Conservation (phyloP, 1,140 invertebrate genomes). For the Sycobia sp. region DNA sequence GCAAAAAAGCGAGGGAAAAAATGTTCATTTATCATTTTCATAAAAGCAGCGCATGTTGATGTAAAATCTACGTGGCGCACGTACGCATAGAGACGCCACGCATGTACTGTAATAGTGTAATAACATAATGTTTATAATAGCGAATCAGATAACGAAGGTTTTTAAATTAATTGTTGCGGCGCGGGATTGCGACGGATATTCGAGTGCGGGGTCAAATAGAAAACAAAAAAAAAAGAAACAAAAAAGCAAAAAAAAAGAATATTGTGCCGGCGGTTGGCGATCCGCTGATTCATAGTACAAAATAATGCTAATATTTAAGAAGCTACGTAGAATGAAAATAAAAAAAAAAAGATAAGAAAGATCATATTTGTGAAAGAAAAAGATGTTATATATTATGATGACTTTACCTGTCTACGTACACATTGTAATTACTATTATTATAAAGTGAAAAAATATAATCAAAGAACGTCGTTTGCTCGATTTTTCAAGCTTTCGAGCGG, state of each 20-base stretch:
- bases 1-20: slow-evolving; percentile 13
- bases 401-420: slow-evolving; percentile 37
- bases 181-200: slow-evolving; percentile 41
- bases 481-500: slow-evolving; percentile 7
- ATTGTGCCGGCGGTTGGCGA: slow-evolving; percentile 40
- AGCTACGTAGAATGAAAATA: slow-evolving; percentile 39
- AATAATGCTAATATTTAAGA: slow-evolving; percentile 52
- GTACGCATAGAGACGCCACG: slow-evolving; percentile 7
- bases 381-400: slow-evolving; percentile 36
- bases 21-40: slow-evolving; percentile 24
- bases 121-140: slow-evolving; percentile 38
- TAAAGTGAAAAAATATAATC: slow-evolving; percentile 18
- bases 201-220: slow-evolving; percentile 35
- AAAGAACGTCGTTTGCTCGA: slow-evolving; percentile 30
- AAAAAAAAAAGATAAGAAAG: slow-evolving; percentile 38
- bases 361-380: slow-evolving; percentile 30
- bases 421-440: slow-evolving; percentile 38
- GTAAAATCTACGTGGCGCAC: slow-evolving; percentile 1
- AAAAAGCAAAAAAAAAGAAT: too few relatives aligned
- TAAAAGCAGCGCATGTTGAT: slow-evolving; percentile 22
- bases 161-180: slow-evolving; percentile 21
- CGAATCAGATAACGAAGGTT: slow-evolving; percentile 32
- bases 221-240: slow-evolving; percentile 30
- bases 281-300: slow-evolving; percentile 59
- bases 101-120: slow-evolving; percentile 35